Conservation (phyloP, 1,140 invertebrate species). For the Drosophila paulistorum region DNA sequence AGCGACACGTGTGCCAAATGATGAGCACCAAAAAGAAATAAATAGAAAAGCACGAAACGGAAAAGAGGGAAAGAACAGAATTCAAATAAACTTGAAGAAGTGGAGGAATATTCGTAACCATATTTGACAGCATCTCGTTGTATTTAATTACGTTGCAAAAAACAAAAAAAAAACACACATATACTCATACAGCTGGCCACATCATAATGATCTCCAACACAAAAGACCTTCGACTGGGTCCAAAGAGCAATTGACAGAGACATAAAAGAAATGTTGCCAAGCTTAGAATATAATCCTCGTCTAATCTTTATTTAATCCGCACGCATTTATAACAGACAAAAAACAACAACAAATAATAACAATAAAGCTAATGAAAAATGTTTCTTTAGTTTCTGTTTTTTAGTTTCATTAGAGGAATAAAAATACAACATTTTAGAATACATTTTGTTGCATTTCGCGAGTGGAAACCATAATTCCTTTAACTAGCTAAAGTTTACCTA, state of each 20-base stretch:
- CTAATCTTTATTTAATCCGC: constrained; percentile 10
- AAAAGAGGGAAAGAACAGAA: constrained; percentile 12
- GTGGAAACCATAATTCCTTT: not conserved
- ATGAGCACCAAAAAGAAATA: constrained; percentile 53
- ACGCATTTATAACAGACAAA: not conserved
- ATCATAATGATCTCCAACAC: not conserved
- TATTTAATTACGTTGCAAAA: constrained; percentile 6
- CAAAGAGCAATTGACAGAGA: not conserved
- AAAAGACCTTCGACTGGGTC: not conserved
- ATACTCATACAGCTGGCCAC: not conserved
- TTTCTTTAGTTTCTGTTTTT: not conserved
- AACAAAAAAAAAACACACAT: not conserved
- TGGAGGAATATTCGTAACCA: constrained; percentile 34
- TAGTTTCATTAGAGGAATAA: not conserved
- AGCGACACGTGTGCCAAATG: constrained; percentile 72
- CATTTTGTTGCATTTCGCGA: not conserved
- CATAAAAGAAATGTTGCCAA: not conserved
- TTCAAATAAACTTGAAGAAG: constrained; percentile 24
- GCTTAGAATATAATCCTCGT: not conserved
- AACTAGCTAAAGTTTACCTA: not conserved
- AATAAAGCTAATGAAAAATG: not conserved
- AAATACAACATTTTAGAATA: too few species aligned
- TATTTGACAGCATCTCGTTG: constrained; percentile 1
- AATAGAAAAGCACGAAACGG: constrained; percentile 18
- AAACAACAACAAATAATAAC: too few species aligned